Conservation (phyloP, 2,888 invertebrate species). For the Miltochrista miniata region DNA sequence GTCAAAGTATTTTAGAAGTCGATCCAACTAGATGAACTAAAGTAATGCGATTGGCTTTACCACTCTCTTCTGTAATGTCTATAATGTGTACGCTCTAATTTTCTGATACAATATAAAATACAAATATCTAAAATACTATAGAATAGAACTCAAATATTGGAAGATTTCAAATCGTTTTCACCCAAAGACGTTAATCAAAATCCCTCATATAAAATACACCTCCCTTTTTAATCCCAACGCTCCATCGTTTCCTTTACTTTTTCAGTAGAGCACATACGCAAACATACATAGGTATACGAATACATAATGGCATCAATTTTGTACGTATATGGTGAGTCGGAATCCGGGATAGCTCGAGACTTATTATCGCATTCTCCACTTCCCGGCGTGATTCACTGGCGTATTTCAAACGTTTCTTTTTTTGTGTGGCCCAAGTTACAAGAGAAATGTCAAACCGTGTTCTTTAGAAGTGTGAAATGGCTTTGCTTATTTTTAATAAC, state of each 20-base stretch:
- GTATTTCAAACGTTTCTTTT: conserved; percentile 69
- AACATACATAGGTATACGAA: neutral
- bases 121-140: neutral
- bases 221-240: conserved; percentile 21
- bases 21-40: too few species aligned
- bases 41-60: too few species aligned
- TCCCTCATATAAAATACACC: neutral
- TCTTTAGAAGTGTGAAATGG: neutral
- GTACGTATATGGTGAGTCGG: conserved; percentile 35
- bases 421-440: conserved; percentile 32
- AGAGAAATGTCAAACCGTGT: conserved; percentile 2
- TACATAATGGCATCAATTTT: conserved; percentile 17
- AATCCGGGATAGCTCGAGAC: conserved; percentile 56
- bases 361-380: conserved; percentile 77
- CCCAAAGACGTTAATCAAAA: conserved; percentile 8
- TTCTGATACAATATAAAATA: too few species aligned
- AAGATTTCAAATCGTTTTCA: conserved; percentile 7
- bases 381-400: conserved; percentile 70
- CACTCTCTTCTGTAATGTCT: too few species aligned
- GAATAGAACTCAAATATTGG: neutral
- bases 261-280: conserved; percentile 10
- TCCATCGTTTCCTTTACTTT: conserved; percentile 14
- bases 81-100: too few species aligned
- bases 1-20: too few species aligned
- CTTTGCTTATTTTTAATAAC: neutral